Evolutionary conservation across 2,888 invertebrate species (phyloP), one percentile per base, ranked within the genome.

Genomic region (Caenorhabditis plicata): DNA sequence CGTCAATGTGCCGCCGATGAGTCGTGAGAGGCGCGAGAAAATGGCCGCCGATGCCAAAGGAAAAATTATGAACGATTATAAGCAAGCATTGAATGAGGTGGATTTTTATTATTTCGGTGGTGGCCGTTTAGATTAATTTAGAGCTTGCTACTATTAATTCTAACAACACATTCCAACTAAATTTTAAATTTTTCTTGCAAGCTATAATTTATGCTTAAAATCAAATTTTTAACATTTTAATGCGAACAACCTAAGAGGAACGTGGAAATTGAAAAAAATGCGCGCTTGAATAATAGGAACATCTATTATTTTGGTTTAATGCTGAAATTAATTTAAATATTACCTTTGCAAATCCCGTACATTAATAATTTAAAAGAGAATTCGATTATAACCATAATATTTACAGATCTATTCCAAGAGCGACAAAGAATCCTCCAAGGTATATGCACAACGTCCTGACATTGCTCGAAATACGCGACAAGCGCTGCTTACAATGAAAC

Each of bases 1-100:
- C 52, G 57, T 77, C n/a, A 64, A 52, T 8, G 64, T 70, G 22
- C 75, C 41, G 75, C 87, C 87, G 83, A 89, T 96, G 0, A 94
- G 95, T 0, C 89, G 89, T 80, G 94, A 96, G 81, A 90, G 93
- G 78, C 85, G 95, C 68, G 93, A 94, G 83, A 87, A 86, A 56
- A 84, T 96, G 54, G 88, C 90, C 0, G 92, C 91, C 83, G 90
- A 88, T 85, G 93, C 94, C 0, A 64, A 66, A 33, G 55, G 55
- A 9, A 51, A 92, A 91, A 83, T 84, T 15, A 44, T 76, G 23
- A 76, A 76, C 53, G 73, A 76, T 20, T 76, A 73, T 53, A 76
- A 71, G 45, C 57, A 66, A 33, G 73, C 64, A 13, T 41, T 76
- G 17, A 76, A 76, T 36, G 65, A 73, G 43, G 73, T 71, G 1